phyloP scores from a whole-genome alignment of 2,888 invertebrate genomes.

The Dryomyza anilis region DNA sequence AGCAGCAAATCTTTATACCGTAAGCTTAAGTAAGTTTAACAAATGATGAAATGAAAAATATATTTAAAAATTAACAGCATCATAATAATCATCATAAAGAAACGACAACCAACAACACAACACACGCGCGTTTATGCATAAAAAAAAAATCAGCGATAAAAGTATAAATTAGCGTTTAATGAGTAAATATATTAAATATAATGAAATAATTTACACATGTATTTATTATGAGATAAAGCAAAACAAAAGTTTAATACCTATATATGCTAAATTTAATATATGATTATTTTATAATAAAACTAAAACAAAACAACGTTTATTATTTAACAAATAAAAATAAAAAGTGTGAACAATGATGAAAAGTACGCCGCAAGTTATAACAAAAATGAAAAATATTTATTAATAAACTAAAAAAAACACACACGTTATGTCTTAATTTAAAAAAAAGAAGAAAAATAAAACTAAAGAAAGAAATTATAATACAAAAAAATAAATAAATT shows the following conservation, averaged over 20 bases:
- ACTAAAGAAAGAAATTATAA: constrained; percentile 22
- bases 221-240: constrained; percentile 13
- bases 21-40: constrained; percentile 11
- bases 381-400: not conserved
- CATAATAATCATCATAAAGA: not conserved
- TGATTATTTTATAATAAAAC: constrained; percentile 34
- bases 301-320: constrained; percentile 10
- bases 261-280: constrained; percentile 34
- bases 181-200: not conserved
- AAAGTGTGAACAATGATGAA: constrained; percentile 7
- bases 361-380: constrained; percentile 29
- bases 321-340: constrained; percentile 13
- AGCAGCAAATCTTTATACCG: constrained; percentile 10
- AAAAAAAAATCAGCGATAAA: constrained; percentile 25
- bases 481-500: constrained; percentile 31
- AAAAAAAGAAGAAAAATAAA: constrained; percentile 33
- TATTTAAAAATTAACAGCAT: not conserved
- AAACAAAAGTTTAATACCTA: too few species aligned
- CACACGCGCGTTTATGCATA: constrained; percentile 1
- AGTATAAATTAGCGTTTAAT: constrained; percentile 43
- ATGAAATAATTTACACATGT: not conserved
- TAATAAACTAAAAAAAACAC: not conserved
- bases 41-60: constrained; percentile 1
- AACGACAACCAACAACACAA: constrained; percentile 5
- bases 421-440: constrained; percentile 23